Evolutionary conservation across 2,113 vertebrate genomes (phyloP), one percentile per base, ranked within the genome.

Genomic region (Loxodonta africana): DNA sequence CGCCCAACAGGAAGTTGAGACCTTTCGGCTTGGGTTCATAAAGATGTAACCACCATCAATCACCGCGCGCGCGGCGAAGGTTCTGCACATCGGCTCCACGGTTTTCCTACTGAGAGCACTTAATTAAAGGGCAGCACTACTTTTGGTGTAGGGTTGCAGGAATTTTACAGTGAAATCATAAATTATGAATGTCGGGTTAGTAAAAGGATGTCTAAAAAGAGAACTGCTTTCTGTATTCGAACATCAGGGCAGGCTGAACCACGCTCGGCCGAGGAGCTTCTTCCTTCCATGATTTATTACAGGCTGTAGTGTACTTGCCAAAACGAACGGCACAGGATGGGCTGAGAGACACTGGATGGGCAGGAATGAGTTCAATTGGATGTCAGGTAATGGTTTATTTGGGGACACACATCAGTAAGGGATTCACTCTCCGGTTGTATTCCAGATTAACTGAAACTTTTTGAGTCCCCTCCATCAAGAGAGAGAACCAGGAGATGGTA

Each of bases 271-370:
- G 98, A 98, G 98, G 97, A 98, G 98, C 98, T 98, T 99, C 99
- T 99, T 99, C 98, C 99, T 98, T 95, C 98, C 95, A 98, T 99
- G 99, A 99, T 99, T 99, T 99, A 99, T 99, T 98, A 99, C 97
- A 99, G 98, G 99, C 98, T 97, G 98, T 95, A 98, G 99, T 91
- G 97, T 98, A 98, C 98, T 98, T 99, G 99, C 99, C 99, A 99
- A 99, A 99, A 99, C 99, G 99, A 99, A 99, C 99, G 99, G 98
- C 95, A 98, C 97, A 98, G 98, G 99, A 99, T 99, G 99, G 99
- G 99, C 99, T 98, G 98, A 88, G 98, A 99, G 99, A 99, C 99
- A 99, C 99, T 96, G 98, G 97, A 98, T 96, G 98, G 97, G 98
- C 94, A 96, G 97, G 97, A 96, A 97, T 98, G 99, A 99, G 99